Base-by-base conservation (phyloP, 2,797 vertebrate species). In the Lutjanus argentimaculatus region DNA sequence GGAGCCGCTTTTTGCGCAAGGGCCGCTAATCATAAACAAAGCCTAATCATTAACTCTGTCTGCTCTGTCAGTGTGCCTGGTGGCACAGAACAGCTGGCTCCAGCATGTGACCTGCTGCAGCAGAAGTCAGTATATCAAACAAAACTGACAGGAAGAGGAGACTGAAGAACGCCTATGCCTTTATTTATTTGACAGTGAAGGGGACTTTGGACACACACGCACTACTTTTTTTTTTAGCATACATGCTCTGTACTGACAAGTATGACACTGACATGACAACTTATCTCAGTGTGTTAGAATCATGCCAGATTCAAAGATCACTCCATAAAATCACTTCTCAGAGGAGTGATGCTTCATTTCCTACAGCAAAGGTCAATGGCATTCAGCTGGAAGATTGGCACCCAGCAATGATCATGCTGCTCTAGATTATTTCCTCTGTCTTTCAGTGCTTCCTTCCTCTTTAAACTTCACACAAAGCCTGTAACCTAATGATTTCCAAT, bases 11-110 rank as follows among this genome's bases (percentile, higher is more conserved):
- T 93, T 93, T 93, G 91, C 86, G 80, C 92, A 95, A 95, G 64
- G 62, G 55, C 73, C 52, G 74, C 90, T 90, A 95, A 95, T 95
- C 94, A 95, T 94, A 95, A 95, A 95, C 88, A 90, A 87, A 76
- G 82, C 64, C 80, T 92, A 95, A 96, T 95, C 75, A 95, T 96
- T 96, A 96, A 96, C 94, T 85, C 58, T 12, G 69, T 49, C 43
- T 79, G 77, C 85, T 92, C 85, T 90, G 89, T 91, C 78, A 52
- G 81, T 22, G n/a, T 42, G 67, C 75, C 55, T 67, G 76, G 82
- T 45, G 55, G 85, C 73, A 46, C 48, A 59, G 69, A 79, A 84
- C 91, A 87, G 86, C 85, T 83, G 86, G 59, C 73, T 67, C 75
- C n/a, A 81, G 69, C 91, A 93, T 81, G 90, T 93, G 92, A 94